phyloP scores from a whole-genome alignment of 1,140 invertebrate genomes.

The Drosophila azteca region DNA sequence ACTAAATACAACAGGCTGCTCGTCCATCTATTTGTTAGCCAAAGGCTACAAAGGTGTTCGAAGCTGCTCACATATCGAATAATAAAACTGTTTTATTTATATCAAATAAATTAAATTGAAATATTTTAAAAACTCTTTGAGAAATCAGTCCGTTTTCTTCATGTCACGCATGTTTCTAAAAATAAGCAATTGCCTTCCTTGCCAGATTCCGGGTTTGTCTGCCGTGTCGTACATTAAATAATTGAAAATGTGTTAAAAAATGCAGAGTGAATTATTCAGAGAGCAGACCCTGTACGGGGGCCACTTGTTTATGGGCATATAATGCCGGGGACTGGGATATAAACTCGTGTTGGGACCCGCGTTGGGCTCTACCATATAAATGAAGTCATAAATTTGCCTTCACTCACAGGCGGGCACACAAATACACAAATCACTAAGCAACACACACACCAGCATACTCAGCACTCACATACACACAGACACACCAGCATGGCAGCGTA shows the following conservation, averaged over 20 bases:
- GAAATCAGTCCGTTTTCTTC: too few relatives aligned
- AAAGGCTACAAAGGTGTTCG: too few relatives aligned
- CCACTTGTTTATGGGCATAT: constrained; percentile 4
- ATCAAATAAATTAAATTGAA: too few relatives aligned
- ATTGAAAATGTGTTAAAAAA: constrained; percentile 48
- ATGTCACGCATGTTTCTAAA: not conserved
- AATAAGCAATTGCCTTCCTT: not conserved
- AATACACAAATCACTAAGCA: constrained; percentile 34
- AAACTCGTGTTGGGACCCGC: not conserved
- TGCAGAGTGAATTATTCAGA: constrained; percentile 46
- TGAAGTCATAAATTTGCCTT: constrained; percentile 48
- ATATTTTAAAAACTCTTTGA: too few relatives aligned
- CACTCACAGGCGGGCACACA: constrained; percentile 26
- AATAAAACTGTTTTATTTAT: too few relatives aligned
- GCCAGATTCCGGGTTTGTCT: constrained; percentile 13
- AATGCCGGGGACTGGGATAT: not conserved
- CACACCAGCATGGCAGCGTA: constrained; percentile 5
- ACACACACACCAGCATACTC: not conserved
- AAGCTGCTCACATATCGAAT: too few relatives aligned
- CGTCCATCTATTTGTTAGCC: too few relatives aligned
- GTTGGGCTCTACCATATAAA: constrained; percentile 35
- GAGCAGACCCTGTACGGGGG: constrained; percentile 13
- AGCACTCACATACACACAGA: not conserved
- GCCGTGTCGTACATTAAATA: constrained; percentile 40
- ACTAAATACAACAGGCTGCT: too few relatives aligned